A percentile compares a stretch with the other conserved stretches of the same genome.
These are phyloP conservation scores for Ashinkailepas kermadecensis DNA, from an alignment of 2,888 invertebrate species.

Conservation along the genomic window DNA sequence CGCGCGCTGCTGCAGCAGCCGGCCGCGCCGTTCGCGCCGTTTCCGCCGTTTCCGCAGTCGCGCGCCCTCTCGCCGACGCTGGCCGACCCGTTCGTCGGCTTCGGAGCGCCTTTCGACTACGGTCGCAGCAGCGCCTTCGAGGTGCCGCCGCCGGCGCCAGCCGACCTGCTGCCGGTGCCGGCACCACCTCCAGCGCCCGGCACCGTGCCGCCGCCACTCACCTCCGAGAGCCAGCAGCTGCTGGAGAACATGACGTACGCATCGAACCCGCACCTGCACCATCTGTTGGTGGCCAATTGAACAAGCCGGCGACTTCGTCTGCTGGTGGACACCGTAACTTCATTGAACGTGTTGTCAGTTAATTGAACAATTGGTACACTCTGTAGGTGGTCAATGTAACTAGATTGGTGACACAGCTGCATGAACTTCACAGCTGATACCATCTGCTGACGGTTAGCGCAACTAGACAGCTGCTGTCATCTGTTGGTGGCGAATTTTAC, in stretches of 20 bases:
- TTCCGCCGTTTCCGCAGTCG: conserved; percentile 34
- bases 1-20: conserved; percentile 82
- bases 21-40: conserved; percentile 24
- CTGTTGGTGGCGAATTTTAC: too few relatives aligned
- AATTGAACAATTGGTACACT: too few relatives aligned
- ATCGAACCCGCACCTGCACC: conserved; percentile 1
- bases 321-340: not conserved
- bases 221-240: not conserved
- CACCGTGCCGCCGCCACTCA: conserved; percentile 25
- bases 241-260: conserved; percentile 5
- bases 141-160: conserved; percentile 27
- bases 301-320: not conserved
- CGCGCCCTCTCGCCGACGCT: conserved; percentile 31
- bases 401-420: too few relatives aligned
- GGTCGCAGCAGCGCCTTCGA: conserved; percentile 9
- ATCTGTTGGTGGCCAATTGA: conserved; percentile 13
- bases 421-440: too few relatives aligned
- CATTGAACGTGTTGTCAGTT: too few relatives aligned
- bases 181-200: too few relatives aligned
- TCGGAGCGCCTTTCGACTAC: not conserved
- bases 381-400: too few relatives aligned
- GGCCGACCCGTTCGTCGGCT: not conserved
- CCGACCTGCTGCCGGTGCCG: conserved; percentile 28
- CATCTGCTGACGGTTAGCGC: too few relatives aligned
- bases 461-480: too few relatives aligned